Base-by-base conservation (phyloP, 2,113 vertebrate genomes). In the Pogona vitticeps region DNA sequence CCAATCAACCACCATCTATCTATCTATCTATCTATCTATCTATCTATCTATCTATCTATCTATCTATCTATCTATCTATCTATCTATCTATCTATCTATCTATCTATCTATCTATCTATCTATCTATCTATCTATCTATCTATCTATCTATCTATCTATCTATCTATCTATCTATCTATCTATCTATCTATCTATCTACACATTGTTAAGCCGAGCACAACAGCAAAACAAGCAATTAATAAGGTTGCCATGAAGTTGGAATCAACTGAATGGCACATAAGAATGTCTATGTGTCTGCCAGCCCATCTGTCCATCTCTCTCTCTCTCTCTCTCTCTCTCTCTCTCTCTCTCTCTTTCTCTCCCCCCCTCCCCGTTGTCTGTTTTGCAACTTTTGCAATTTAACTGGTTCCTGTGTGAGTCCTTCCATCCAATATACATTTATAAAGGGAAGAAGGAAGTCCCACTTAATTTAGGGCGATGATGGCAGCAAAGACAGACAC, bases 11-110 rank as follows among this genome's bases (percentile, higher is more conserved):
- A 75, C 94, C 8, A 33, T 93, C 91, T 89, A 91, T 71, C 83
- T 88, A 65, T 94, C 91, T 23, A 56, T 23, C 31, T 93, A 82
- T 63, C 38, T 92, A 94, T 71, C 78, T 91, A 71, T 94, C 90
- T 75, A 75, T 75, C 38, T 93, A 84, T 65, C 36, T 80, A 40
- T 67, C 38, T 46, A 52, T 68, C 61, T 68, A 46, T 82, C 40
- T 82, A 91, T 38, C n/a, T 46, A 15, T 76, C 40, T 52, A 1
- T 46, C 42, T 52, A 3, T 46, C 73, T 76, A 12, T 42, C 73
- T 42, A 12, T 42, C 38, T 42, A 26, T 42, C 38, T 76, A 26
- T 46, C 23, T 46, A 28, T n/a, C 42, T 52, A 31, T 4, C 26
- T 31, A 17, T 56, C 28, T 17, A 10, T 52, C 26, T 26, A 26